Evolutionary conservation across 2,888 invertebrate species (phyloP).

Genomic region (Apamea sordens): DNA sequence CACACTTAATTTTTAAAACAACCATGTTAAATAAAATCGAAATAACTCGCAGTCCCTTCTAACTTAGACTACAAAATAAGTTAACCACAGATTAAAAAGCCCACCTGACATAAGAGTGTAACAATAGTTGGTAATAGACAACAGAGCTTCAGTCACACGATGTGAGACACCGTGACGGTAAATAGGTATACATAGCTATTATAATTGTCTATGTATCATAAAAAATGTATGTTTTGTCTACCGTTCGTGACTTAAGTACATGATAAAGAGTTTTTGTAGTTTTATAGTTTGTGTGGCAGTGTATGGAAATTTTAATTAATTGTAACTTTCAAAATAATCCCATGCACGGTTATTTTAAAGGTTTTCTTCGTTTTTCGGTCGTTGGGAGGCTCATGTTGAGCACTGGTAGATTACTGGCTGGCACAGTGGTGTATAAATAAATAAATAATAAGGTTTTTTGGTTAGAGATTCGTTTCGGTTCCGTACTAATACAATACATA

Average conservation of each 20-base stretch:
- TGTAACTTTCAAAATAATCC: not conserved
- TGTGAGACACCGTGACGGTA: slow-evolving; percentile 73
- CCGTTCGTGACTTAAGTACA: slow-evolving; percentile 50
- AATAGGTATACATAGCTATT: slow-evolving; percentile 50
- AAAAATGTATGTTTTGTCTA: slow-evolving; percentile 50
- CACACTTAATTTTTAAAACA: not conserved
- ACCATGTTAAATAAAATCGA: not conserved
- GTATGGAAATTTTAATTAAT: slow-evolving; percentile 18
- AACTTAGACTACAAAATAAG: slow-evolving; percentile 26
- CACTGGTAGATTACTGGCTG: too few species aligned
- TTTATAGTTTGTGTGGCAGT: not conserved
- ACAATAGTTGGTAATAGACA: slow-evolving; percentile 58
- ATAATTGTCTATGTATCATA: slow-evolving; percentile 50
- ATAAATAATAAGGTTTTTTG: not conserved
- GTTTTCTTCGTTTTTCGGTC: not conserved
- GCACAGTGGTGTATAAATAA: not conserved
- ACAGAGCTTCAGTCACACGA: slow-evolving; percentile 65
- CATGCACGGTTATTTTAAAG: not conserved
- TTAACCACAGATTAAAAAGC: slow-evolving; percentile 57
- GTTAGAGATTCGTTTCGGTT: not conserved
- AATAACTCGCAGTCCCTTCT: slow-evolving; percentile 8
- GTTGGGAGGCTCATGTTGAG: not conserved
- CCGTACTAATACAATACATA: not conserved
- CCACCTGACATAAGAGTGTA: slow-evolving; percentile 55
- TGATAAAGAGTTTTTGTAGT: slow-evolving; percentile 44